Base-by-base conservation (phyloP, 1,140 invertebrate genomes). In the Stegodyphus mimosarum region DNA sequence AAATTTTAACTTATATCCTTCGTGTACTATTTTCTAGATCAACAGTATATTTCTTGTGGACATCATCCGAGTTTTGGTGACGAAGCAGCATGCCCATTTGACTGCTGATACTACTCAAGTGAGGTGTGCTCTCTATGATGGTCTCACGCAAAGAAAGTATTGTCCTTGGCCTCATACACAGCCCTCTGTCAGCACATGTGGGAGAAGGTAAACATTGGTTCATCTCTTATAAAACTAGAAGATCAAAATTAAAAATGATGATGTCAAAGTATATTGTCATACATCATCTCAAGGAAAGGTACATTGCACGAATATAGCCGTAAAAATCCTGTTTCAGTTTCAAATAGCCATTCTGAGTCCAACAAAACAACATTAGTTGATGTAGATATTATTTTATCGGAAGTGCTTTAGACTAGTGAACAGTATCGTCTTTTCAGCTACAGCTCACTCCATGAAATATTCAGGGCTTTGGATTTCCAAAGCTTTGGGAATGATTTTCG, bases 31-130 rank as follows among this genome's bases (percentile, higher is more conserved):
- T 60, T 60, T 60, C 55, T 60, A 60, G 55, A 15, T 92, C 4
- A 92, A 92, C 83, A 89, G 91, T 33, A 85, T 92, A 3, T 92
- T 92, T 87, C 88, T 92, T 6, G 88, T 92, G 7, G 92, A 92
- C 87, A 92, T 92, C 48, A 90, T 92, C 76, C 87, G 92, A 72
- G 91, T 92, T 48, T 83, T 92, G 17, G 90, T 92, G 9, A 91
- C 90, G 9, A 91, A 91, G 85, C 88, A 91, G 17, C 87, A 90
- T 67, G 88, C 90, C 7, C 89, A 91, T 69, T 90, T 90, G 71
- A 88, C 88, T 10, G 87, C 89, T 15, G 91, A 92, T 83, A 89
- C 89, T 9, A 89, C 88, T 50, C 89, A 91, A 85, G 89, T 92
- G 48, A 88, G 89, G 90, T 91, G 88, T 87, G 63, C 67, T n/a